Evolutionary conservation across 2,888 invertebrate genomes (phyloP), one percentile per base, ranked within the genome.

Genomic region (Latheticus oryzae): DNA sequence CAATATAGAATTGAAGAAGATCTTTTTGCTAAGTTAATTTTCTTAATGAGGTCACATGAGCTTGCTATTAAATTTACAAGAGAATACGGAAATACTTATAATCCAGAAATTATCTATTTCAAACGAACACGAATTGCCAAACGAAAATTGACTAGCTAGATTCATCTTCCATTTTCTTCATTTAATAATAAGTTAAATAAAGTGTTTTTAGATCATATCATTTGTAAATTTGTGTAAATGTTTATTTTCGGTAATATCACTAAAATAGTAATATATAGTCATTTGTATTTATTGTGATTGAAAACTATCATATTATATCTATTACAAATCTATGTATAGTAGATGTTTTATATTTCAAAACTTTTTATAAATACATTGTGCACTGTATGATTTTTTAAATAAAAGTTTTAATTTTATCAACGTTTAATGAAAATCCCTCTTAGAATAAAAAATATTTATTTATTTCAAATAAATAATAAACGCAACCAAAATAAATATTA

Each of bases 1-100:
- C 80, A 85, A 61, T 83, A 83, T 65, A 73, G 75, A 12, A 73
- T 87, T 53, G 87, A 87, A 71, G 87, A 87, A 74, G 84, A 86
- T 66, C 76, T 87, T 24, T 86, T 83, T 73, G 83, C 87, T 5
- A 85, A 85, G 73, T 74, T 87, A 28, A 78, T 87, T 55, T 88
- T 87, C 79, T 68, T 87, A 48, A 84, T 86, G 74, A 79, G 87
- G 30, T 83, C 85, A 1, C 83, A 84, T 3, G 84, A 84, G 61
- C 37, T 68, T 13, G 38, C 58, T 19, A 70, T 76, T 42, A 67
- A 68, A 57, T 51, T 68, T 30, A 67, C 72, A 2, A 63, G 73
- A 54, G 30, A 53, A 5, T 13, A 7, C 8, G 54, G 30, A 11
- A 35, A 50, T 13, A 9, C 13, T 2, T 56, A 50, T 35, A 56